phyloP scores from a whole-genome alignment of 2,797 vertebrate species.

The Danio kyathit region DNA sequence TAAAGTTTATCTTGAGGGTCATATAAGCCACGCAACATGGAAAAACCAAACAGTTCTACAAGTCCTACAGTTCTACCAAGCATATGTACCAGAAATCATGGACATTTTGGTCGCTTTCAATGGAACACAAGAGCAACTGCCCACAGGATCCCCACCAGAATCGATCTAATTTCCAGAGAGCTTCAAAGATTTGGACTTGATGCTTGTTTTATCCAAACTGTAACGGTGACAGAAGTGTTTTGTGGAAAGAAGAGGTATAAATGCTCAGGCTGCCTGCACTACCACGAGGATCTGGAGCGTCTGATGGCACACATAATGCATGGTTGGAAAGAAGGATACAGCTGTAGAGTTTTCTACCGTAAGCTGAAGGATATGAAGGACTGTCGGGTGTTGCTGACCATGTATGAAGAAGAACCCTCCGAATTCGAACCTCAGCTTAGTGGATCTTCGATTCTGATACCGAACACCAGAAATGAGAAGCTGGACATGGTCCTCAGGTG shows the following conservation, averaged over 20 bases:
- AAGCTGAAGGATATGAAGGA: slow-evolving; percentile 50
- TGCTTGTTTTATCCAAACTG: slow-evolving; percentile 46
- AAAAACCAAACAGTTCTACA: slow-evolving; percentile 8
- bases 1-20: slow-evolving; percentile 34
- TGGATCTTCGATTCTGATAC: not conserved
- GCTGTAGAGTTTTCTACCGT: slow-evolving; percentile 48
- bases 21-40: slow-evolving; percentile 6
- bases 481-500: slow-evolving; percentile 51
- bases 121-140: not conserved
- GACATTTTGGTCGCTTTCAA: slow-evolving; percentile 4
- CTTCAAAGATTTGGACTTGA: not conserved
- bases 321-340: slow-evolving; percentile 53
- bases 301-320: slow-evolving; percentile 46
- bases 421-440: slow-evolving; percentile 1
- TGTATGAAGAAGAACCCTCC: not conserved
- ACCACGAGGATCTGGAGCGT: slow-evolving; percentile 27
- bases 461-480: slow-evolving; percentile 38
- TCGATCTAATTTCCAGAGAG: slow-evolving; percentile 19
- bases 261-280: slow-evolving; percentile 50
- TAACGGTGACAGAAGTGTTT: slow-evolving; percentile 36
- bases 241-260: slow-evolving; percentile 56
- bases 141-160: slow-evolving; percentile 1
- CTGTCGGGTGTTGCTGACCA: no score
- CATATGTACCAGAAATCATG: not conserved
- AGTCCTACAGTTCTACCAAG: slow-evolving; percentile 9